Conservation (phyloP, 2,113 vertebrate genomes). For the Gadus chalcogrammus region DNA sequence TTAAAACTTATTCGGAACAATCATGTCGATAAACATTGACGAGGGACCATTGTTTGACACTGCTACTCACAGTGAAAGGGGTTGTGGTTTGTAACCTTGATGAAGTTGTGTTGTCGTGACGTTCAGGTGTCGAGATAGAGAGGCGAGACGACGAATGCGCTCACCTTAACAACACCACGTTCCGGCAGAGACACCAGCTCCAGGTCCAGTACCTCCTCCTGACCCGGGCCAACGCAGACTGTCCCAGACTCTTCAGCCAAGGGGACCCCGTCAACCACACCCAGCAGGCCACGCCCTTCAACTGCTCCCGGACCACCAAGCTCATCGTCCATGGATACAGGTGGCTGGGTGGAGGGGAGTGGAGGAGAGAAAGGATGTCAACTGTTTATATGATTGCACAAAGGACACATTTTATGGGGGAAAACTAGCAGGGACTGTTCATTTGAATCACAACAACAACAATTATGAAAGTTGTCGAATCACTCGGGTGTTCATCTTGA, state of each 20-base stretch:
- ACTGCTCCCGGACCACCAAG: constrained; percentile 79
- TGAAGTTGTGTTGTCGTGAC: not conserved
- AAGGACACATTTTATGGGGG: not conserved
- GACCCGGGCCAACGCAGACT: constrained; percentile 69
- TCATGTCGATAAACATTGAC: too few species aligned
- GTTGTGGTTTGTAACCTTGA: too few species aligned
- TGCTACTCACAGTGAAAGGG: too few species aligned
- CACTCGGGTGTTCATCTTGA: not conserved
- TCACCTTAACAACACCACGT: constrained; percentile 63
- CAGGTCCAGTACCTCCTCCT: constrained; percentile 84
- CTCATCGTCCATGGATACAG: constrained; percentile 95
- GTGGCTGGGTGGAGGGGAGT: constrained; percentile 56
- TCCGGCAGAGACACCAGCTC: constrained; percentile 63
- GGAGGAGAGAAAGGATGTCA: not conserved
- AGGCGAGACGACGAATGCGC: constrained; percentile 47
- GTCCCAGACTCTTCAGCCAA: constrained; percentile 71
- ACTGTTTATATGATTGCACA: not conserved
- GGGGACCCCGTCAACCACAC: constrained; percentile 49
- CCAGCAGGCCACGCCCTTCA: constrained; percentile 72
- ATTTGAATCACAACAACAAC: not conserved
- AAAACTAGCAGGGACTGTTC: not conserved
- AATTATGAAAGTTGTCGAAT: not conserved
- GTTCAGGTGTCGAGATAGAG: constrained; percentile 4
- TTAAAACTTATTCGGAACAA: too few species aligned
- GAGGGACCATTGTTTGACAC: too few species aligned